Evolutionary conservation across 2,888 invertebrate species (phyloP), one percentile per base, ranked within the genome.

Genomic region (Diarsia brunnea): DNA sequence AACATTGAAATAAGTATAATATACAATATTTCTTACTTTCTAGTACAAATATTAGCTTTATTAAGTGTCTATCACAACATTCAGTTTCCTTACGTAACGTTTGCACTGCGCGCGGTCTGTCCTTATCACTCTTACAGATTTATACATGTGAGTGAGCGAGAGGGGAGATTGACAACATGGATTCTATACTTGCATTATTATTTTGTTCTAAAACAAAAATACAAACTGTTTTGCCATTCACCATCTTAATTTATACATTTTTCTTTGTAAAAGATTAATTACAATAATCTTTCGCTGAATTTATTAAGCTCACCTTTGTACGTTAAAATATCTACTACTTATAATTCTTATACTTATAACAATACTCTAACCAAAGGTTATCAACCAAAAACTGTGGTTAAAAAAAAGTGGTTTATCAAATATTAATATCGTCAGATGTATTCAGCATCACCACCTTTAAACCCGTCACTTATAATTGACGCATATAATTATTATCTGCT

Each of bases 21-120:
- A 88, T 91, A 90, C 88, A 89, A 85, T 89, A 90, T 92, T 87
- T 90, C 92, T 93, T 92, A 94, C 7, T 24, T 73, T 85, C 91
- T 94, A 94, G 88, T 93, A 93, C 91, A 93, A 92, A 92, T 91
- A 92, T 92, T 93, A 91, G 91, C 84, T 87, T 89, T 84, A 88
- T 91, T 90, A 90, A 88, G 84, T 90, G 90, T 94, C 96, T 96
- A 96, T 96, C 96, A 96, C 96, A 96, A 96, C 96, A 96, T 96
- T 95, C 92, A 96, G 94, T 95, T 94, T 94, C 92, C 91, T 93
- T 92, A 92, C 84, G 84, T 88, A 87, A 83, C 80, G 72, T 79
- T 79, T 81, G 82, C 85, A 86, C 78, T 87, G 85, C 88, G 84
- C 83, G 86, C 81, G 82, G 78, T 73, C 74, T 69, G 61, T 81